Conservation (phyloP, 2,113 vertebrate species). For the Capreolus pygargus region DNA sequence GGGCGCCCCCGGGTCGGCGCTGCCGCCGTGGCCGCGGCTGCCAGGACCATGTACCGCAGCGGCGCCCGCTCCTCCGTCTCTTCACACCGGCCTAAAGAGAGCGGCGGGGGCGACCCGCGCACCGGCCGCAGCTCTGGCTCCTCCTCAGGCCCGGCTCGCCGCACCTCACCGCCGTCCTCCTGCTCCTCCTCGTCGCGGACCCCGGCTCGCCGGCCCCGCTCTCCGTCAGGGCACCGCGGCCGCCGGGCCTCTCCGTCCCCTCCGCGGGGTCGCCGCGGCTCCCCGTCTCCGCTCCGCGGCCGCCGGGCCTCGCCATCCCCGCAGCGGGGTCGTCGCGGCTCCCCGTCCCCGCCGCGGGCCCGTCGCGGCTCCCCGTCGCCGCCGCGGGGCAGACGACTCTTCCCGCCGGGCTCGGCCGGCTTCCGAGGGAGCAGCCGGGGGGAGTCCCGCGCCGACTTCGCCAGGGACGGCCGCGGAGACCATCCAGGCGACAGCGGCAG, state of each 20-base stretch:
- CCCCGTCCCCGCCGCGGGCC: slow-evolving; percentile 55
- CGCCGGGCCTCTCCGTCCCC: slow-evolving; percentile 64
- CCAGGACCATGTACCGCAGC: slow-evolving; percentile 77
- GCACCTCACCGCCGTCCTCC: slow-evolving; percentile 64
- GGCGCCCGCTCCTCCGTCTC: slow-evolving; percentile 69
- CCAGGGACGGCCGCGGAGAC: slow-evolving; percentile 72
- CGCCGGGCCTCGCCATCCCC: slow-evolving; percentile 61
- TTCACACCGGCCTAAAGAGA: slow-evolving; percentile 78
- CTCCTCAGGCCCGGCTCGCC: slow-evolving; percentile 72
- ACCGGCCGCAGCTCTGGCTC: slow-evolving; percentile 57
- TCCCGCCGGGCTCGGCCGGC: slow-evolving; percentile 72
- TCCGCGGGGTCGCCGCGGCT: slow-evolving; percentile 52
- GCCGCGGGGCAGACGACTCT: slow-evolving; percentile 74
- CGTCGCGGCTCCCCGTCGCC: slow-evolving; percentile 66
- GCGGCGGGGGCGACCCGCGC: slow-evolving; percentile 70
- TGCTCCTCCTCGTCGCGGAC: slow-evolving; percentile 60
- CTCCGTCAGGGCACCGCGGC: slow-evolving; percentile 57
- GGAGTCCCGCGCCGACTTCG: slow-evolving; percentile 65
- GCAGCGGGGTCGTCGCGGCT: slow-evolving; percentile 52
- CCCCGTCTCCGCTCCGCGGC: slow-evolving; percentile 55
- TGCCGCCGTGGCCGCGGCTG: slow-evolving; percentile 4
- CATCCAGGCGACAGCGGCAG: slow-evolving; percentile 71
- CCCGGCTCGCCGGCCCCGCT: slow-evolving; percentile 57
- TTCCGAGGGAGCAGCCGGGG: slow-evolving; percentile 68
- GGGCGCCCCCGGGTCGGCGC: background rate